Base-by-base conservation (phyloP, 2,888 invertebrate genomes). In the Athripsodes cinereus region DNA sequence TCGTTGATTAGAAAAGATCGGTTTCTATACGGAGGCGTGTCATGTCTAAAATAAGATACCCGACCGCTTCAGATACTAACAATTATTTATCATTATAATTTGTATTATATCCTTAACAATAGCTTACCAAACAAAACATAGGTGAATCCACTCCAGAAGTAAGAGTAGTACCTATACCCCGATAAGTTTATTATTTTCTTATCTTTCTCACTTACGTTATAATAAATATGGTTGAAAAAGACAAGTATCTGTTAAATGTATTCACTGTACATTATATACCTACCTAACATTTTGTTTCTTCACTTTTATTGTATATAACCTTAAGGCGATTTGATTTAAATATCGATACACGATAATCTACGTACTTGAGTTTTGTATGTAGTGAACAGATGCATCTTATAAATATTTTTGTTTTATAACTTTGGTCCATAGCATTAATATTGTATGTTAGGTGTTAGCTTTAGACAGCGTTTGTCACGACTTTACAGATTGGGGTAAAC, bases 1-100 rank as follows among this genome's bases (percentile, higher is more conserved):
- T 54, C 46, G 60, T 56, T 60, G 62, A 62, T 62, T 58, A 58
- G 62, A 58, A 60, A 57, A 50, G 56, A 62, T 60, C 40, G 55
- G 55, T 54, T 52, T 55, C 31, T 20, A 46, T 34, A 47, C 51
- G 26, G 26, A 52, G 22, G 20, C 21, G 53, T 21, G 44, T 54
- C 22, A 18, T 49, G 21, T 35, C 22, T 8, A 34, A 46, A 51
- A 40, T 40, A 40, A 40, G 40, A 8, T 40, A 13, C 40, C 40
- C 40, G 16, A 35, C 56, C 40, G 50, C 59, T 55, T 55, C 60
- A 57, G 59, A 55, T 63, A 63, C 57, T 59, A 63, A 63, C 60
- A 61, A 63, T 59, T 55, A 57, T 57, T 57, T 52, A 52, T 57
- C 52, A 57, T 57, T 52, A 47, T 52, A 18, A 26, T 20, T 50